Evolutionary conservation across 2,797 vertebrate species (phyloP), one percentile per base, ranked within the genome.

Genomic region (Gymnoscopelus microlampas): DNA sequence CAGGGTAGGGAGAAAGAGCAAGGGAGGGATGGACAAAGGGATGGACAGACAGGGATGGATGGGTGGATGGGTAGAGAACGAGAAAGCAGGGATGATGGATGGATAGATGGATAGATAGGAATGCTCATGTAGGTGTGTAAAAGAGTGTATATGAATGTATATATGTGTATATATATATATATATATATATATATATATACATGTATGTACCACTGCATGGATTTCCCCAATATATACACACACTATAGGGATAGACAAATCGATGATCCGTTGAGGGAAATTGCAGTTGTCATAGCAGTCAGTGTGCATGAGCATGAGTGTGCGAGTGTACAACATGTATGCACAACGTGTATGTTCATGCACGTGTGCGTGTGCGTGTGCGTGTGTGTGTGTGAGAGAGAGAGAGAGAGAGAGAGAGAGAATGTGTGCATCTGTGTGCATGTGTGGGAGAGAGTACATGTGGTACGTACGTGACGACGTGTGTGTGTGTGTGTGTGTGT

Each of bases 1-100:
- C 61, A 29, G n/a, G 61, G 54, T 23, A 60, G 50, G 9, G 54
- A 54, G 26, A 58, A n/a, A 32, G 39, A 12, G n/a, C 39, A 69
- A 24, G 51, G 65, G 61, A 60, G 64, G 53, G 14, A 60, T 7
- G 71, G 32, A 59, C 23, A 60, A 76, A 78, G 50, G 51, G 68
- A 57, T 15, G 69, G 71, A 51, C 15, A 50, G 56, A 73, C 29
- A 26, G 75, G 57, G 50, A 78, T 75, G 73, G 29, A 68, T 64
- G 12, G 23, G 59, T 15, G 9, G 67, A 68, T 51, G 59, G 68
- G 55, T 39, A 63, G 60, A 60, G 78, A 50, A 70, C 23, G 63
- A 49, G 66, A 56, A 54, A 62, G 15, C 32, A 61, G 51, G 13
- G 67, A 68, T 54, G 57, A 14, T 15, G 47, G 39, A 26, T 7